A percentile compares a stretch with the other conserved stretches of the same genome.
These are phyloP conservation scores for Calliopum simillimum DNA, from an alignment of 2,888 invertebrate genomes.

Conservation along the genomic window DNA sequence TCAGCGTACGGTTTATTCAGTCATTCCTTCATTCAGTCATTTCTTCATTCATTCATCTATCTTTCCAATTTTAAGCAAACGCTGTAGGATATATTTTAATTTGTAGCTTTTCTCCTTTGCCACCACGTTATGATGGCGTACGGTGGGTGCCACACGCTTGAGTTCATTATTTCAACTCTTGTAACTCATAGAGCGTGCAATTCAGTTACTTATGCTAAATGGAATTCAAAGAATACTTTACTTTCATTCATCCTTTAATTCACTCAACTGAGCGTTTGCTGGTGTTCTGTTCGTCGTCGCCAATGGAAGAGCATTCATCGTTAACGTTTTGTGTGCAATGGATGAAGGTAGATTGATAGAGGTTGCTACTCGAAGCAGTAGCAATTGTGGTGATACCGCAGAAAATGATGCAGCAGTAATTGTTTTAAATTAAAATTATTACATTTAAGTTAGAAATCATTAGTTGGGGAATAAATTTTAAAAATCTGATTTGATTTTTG, in stretches of 20 bases:
- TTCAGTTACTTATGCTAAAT: conserved; percentile 26
- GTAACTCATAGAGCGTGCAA: conserved; percentile 15
- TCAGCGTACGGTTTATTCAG: background rate
- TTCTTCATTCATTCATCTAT: background rate
- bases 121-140: background rate
- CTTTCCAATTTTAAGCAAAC: no score
- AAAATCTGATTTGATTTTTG: no score
- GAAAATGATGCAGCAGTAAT: no score
- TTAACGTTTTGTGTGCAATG: background rate
- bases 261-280: conserved; percentile 23
- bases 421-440: no score
- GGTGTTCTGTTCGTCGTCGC: no score
- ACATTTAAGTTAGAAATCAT: no score
- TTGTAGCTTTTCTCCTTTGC: conserved; percentile 20
- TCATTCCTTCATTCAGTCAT: background rate
- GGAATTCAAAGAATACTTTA: conserved; percentile 18
- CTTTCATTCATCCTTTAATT: conserved; percentile 23
- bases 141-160: background rate
- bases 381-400: no score
- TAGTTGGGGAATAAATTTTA: no score
- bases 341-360: background rate
- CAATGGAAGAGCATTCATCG: conserved; percentile 7
- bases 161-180: conserved; percentile 21
- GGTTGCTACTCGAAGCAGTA: no score
- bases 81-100: conserved; percentile 24